These are phyloP conservation scores for Xyrichtys novacula DNA, from an alignment of 2,797 vertebrate species.

Conservation along the genomic window DNA sequence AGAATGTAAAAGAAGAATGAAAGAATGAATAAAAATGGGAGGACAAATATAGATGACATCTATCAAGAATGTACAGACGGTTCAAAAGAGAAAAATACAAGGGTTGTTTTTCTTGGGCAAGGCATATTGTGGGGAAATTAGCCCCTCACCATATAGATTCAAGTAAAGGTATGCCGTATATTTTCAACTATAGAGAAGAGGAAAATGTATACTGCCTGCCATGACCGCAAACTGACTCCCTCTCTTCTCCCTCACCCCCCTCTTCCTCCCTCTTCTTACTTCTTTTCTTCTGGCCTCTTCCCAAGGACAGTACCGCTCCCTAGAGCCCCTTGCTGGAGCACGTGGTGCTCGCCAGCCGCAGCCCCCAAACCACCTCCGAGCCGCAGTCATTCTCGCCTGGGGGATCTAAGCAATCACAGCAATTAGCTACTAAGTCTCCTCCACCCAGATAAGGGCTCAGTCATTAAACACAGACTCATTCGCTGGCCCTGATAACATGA, in stretches of 20 bases:
- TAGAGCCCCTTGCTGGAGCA: conserved; percentile 66
- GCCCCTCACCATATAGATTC: conserved; percentile 4
- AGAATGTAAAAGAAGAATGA: background rate
- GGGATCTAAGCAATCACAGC: conserved; percentile 85
- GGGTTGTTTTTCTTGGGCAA: background rate
- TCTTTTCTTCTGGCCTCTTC: conserved; percentile 75
- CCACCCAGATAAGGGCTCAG: conserved; percentile 87
- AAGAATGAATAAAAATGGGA: background rate
- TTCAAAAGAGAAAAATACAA: background rate
- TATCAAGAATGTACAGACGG: background rate
- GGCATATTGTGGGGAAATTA: background rate
- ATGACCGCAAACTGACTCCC: conserved; percentile 57
- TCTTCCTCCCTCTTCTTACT: conserved; percentile 36
- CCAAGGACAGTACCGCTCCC: conserved; percentile 82
- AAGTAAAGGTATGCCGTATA: background rate
- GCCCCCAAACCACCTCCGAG: conserved; percentile 76
- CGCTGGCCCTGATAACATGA: conserved; percentile 83
- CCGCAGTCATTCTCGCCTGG: conserved; percentile 73
- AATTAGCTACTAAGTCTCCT: conserved; percentile 89
- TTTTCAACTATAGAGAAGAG: conserved; percentile 21
- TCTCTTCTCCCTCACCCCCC: conserved; percentile 26
- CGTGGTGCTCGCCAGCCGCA: conserved; percentile 69
- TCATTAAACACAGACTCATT: conserved; percentile 88
- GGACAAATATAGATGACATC: background rate
- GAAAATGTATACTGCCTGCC: conserved; percentile 3